These are phyloP conservation scores for Microplitis mediator DNA, from an alignment of 1,140 invertebrate genomes.

Conservation along the genomic window DNA sequence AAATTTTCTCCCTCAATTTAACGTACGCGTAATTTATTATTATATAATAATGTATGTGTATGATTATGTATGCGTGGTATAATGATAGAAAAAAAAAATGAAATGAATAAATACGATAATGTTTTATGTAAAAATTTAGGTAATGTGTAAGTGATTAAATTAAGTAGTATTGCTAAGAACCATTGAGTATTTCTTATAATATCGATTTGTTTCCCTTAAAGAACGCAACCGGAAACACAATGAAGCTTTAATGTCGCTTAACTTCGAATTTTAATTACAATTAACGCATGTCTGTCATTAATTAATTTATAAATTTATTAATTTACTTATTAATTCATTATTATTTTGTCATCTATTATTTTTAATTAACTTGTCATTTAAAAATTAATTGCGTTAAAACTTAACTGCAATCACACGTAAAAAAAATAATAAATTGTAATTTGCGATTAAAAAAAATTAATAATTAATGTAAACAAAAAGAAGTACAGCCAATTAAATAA, in stretches of 20 bases:
- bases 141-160: background rate
- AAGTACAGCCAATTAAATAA: background rate
- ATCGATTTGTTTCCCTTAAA: conserved; percentile 19
- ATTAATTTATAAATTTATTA: background rate
- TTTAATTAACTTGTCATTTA: too few species aligned
- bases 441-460: conserved; percentile 15
- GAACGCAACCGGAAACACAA: conserved; percentile 18
- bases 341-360: background rate
- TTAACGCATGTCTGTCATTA: background rate
- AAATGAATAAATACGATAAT: background rate
- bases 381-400: background rate
- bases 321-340: background rate
- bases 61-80: background rate
- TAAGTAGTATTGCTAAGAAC: conserved; percentile 11
- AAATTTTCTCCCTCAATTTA: background rate
- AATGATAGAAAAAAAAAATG: background rate
- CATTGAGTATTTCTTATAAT: conserved; percentile 19
- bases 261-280: conserved; percentile 6
- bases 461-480: background rate
- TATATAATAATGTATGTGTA: background rate
- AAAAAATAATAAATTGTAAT: conserved; percentile 29
- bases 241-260: conserved; percentile 28
- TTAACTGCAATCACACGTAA: conserved; percentile 30
- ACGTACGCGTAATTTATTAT: background rate
- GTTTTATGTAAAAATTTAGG: background rate